Percentiles rank a stretch among this genome's conserved stretches.
Conservation (phyloP, 1,140 invertebrate genomes). For the Papilio polyxenes region DNA sequence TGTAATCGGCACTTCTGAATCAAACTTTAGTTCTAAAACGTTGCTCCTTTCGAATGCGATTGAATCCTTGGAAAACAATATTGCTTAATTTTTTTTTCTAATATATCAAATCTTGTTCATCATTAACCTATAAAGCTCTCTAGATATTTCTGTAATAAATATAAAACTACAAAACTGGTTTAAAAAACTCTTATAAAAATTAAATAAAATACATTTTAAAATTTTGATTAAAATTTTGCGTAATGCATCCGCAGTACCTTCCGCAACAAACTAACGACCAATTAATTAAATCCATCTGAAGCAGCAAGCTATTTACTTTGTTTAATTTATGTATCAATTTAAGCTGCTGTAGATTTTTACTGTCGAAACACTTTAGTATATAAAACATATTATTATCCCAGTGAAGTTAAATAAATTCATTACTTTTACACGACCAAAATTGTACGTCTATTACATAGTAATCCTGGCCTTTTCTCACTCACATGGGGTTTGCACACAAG, state of each 20-base stretch:
- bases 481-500: too few relatives aligned
- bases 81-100: background rate
- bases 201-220: background rate
- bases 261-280: conserved; percentile 10
- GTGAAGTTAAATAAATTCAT: too few relatives aligned
- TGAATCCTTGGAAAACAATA: background rate
- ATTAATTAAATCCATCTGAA: background rate
- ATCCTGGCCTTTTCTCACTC: too few relatives aligned
- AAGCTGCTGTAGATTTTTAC: too few relatives aligned
- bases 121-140: background rate
- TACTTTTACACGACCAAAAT: too few relatives aligned
- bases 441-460: too few relatives aligned
- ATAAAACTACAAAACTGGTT: too few relatives aligned
- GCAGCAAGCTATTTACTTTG: background rate
- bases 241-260: background rate
- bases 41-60: too few relatives aligned
- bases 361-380: too few relatives aligned
- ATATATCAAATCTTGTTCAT: background rate
- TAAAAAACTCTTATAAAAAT: too few relatives aligned
- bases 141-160: too few relatives aligned
- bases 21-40: conserved; percentile 11
- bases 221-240: background rate
- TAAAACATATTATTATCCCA: too few relatives aligned
- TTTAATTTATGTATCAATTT: background rate
- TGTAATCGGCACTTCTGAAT: conserved; percentile 10